These are phyloP conservation scores for Cephalopholis sonnerati DNA, from an alignment of 2,113 vertebrate genomes.

Conservation along the genomic window DNA sequence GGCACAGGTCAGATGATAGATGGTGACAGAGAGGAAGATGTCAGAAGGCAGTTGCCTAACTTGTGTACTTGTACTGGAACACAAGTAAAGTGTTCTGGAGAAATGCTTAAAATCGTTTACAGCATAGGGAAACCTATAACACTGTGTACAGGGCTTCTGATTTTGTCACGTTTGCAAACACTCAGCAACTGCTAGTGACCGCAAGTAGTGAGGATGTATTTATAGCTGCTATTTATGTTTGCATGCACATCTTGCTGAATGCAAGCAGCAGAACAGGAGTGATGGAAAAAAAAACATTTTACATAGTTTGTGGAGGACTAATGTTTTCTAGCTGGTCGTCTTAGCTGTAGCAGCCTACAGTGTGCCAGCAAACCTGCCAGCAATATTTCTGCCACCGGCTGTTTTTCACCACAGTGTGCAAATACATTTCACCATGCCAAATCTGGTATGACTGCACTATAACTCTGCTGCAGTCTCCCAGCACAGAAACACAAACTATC, in stretches of 20 bases:
- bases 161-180: neutral
- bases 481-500: constrained; percentile 24
- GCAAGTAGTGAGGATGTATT: neutral
- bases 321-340: constrained; percentile 12
- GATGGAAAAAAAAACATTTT: neutral
- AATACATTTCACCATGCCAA: constrained; percentile 51
- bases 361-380: constrained; percentile 26
- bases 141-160: neutral
- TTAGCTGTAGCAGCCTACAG: neutral
- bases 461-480: constrained; percentile 39
- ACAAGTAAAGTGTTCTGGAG: neutral
- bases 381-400: constrained; percentile 8
- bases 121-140: neutral
- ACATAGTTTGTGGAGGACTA: neutral
- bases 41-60: neutral
- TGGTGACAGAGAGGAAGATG: neutral
- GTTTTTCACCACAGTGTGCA: constrained; percentile 42
- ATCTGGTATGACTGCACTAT: constrained; percentile 31
- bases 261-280: neutral
- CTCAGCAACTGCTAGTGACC: neutral
- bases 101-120: neutral
- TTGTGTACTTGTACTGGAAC: neutral
- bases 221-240: neutral
- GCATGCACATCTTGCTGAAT: neutral
- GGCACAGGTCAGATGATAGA: neutral